Evolutionary conservation across 2,888 invertebrate genomes (phyloP), one percentile per base, ranked within the genome.

Genomic region (Folsomia manolachei): DNA sequence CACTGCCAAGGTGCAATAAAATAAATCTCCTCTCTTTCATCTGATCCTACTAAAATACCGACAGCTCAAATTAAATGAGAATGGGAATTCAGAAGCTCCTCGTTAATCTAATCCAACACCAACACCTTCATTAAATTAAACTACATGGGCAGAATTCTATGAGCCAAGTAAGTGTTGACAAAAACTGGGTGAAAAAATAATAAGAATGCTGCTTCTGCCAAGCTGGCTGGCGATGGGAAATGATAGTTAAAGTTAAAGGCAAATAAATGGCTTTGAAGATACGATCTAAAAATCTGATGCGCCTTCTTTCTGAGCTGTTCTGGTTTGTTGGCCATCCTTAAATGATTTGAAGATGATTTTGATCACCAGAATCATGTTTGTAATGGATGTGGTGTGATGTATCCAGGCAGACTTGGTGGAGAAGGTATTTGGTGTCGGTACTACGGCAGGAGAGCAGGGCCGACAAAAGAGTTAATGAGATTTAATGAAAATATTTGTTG

Each of bases 51-150:
- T 39, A n/a, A n/a, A n/a, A n/a, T n/a, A n/a, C n/a, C 56, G 56
- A 19, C 56, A 14, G n/a, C 21, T 56, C 56, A 56, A 19, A 56
- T 56, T 56, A 56, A 56, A 56, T 56, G 18, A 21, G 21, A 14
- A 56, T 56, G 56, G 19, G 56, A 51, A 56, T 56, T 21, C 56
- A 56, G 56, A 56, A 14, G 56, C 56, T 56, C 56, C 19, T 56
- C 21, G 19, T 56, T 56, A 56, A 56, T 56, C 56, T 21, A 18
- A 19, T 56, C 18, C 56, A 19, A 56, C 21, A 19, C 27, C 64
- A 64, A 64, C 64, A 64, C 64, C 64, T 64, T 64, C 64, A 64
- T 64, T 64, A 64, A 64, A 64, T 25, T 64, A 64, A 64, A 64
- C 39, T n/a, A 27, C 27, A 21, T 56, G n/a, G 7, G 19, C 56